Conservation (phyloP, 2,113 vertebrate genomes). For the Hucho hucho region DNA sequence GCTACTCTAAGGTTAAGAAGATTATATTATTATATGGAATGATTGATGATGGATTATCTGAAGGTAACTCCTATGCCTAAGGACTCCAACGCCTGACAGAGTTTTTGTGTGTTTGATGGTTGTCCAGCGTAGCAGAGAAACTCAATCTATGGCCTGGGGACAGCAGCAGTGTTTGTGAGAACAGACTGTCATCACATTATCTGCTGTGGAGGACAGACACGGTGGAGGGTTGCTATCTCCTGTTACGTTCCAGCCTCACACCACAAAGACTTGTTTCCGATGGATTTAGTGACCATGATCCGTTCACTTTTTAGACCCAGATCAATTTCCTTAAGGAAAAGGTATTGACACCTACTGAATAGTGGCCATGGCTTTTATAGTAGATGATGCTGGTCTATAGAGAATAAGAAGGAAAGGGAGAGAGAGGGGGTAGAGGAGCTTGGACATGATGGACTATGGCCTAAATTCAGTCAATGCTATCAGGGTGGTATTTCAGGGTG, state of each 20-base stretch:
- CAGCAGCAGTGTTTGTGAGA: slow-evolving; percentile 23
- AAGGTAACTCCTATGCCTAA: slow-evolving; percentile 43
- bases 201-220: slow-evolving; percentile 51
- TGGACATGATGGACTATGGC: too few relatives aligned
- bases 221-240: slow-evolving; percentile 31
- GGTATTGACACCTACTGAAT: slow-evolving; percentile 21
- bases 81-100: slow-evolving; percentile 46
- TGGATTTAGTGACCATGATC: slow-evolving; percentile 32
- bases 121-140: slow-evolving; percentile 53
- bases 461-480: too few relatives aligned
- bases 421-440: too few relatives aligned
- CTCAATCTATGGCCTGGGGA: slow-evolving; percentile 43
- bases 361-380: slow-evolving; percentile 11
- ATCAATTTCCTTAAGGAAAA: slow-evolving; percentile 31
- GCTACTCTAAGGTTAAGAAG: too few relatives aligned
- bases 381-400: too few relatives aligned
- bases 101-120: slow-evolving; percentile 36
- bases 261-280: slow-evolving; percentile 53
- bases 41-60: slow-evolving; percentile 35
- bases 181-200: slow-evolving; percentile 58
- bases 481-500: too few relatives aligned
- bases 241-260: slow-evolving; percentile 50
- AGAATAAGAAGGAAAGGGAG: too few relatives aligned
- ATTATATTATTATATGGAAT: background rate
- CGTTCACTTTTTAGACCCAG: slow-evolving; percentile 24